Conservation (phyloP, 2,797 vertebrate genomes). For the Mormyrus hasselquistii region DNA sequence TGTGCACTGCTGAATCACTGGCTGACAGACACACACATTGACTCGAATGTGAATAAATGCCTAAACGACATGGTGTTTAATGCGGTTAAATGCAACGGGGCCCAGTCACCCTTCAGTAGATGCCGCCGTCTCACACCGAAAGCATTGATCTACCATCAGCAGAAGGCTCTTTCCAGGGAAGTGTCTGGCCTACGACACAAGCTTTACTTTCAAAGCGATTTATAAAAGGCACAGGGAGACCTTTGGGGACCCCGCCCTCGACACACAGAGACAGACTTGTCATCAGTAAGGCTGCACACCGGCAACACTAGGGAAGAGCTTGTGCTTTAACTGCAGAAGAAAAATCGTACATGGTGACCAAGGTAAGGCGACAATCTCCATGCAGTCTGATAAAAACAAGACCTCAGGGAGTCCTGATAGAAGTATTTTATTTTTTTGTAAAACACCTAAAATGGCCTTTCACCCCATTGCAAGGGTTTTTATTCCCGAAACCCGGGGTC, state of each 20-base stretch:
- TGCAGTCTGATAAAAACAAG: background rate
- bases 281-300: background rate
- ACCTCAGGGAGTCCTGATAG: background rate
- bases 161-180: background rate
- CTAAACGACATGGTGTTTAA: background rate
- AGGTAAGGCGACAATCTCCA: background rate
- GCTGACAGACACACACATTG: background rate
- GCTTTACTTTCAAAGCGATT: background rate
- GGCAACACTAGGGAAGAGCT: background rate
- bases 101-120: background rate
- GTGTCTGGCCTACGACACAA: background rate
- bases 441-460: background rate
- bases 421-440: background rate
- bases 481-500: slow-evolving; percentile 13
- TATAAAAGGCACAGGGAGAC: slow-evolving; percentile 2
- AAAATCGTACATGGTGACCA: background rate
- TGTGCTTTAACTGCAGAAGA: background rate
- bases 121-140: background rate
- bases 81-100: background rate
- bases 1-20: background rate
- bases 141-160: background rate
- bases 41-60: background rate
- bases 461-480: background rate
- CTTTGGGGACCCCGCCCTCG: background rate
- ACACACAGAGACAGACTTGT: background rate